Percentiles rank a stretch among this genome's conserved stretches.
Conservation (phyloP, 2,113 vertebrate species). For the Micronycteris hirsuta region DNA sequence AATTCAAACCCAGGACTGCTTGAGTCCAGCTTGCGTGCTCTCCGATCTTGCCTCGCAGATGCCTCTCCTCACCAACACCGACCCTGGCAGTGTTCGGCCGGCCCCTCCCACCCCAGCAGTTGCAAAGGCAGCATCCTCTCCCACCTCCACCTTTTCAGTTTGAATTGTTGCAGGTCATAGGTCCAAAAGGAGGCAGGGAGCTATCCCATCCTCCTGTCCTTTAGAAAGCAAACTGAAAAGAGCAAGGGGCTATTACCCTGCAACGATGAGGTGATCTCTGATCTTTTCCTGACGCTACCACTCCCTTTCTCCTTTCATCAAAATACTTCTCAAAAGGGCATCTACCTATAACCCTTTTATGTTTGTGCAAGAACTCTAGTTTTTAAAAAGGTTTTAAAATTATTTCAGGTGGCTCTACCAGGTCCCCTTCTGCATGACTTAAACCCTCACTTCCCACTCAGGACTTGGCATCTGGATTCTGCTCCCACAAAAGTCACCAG, state of each 20-base stretch:
- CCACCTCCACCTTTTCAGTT: background rate
- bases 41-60: background rate
- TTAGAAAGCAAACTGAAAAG: background rate
- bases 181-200: background rate
- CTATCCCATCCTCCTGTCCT: background rate
- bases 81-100: background rate
- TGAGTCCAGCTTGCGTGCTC: background rate
- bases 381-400: background rate
- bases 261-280: background rate
- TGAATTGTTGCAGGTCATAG: background rate
- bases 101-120: background rate
- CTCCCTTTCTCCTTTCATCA: background rate
- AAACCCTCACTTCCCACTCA: background rate
- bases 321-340: background rate
- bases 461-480: background rate
- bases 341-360: background rate
- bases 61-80: background rate
- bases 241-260: background rate
- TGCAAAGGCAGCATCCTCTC: background rate
- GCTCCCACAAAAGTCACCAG: background rate
- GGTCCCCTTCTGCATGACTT: background rate
- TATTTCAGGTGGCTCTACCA: background rate
- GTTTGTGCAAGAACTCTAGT: background rate
- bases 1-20: background rate
- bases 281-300: background rate